A percentile compares a stretch with the other conserved stretches of the same genome.
Evolutionary conservation across 2,888 invertebrate species (phyloP).

Genomic region (Lycia hirtaria): DNA sequence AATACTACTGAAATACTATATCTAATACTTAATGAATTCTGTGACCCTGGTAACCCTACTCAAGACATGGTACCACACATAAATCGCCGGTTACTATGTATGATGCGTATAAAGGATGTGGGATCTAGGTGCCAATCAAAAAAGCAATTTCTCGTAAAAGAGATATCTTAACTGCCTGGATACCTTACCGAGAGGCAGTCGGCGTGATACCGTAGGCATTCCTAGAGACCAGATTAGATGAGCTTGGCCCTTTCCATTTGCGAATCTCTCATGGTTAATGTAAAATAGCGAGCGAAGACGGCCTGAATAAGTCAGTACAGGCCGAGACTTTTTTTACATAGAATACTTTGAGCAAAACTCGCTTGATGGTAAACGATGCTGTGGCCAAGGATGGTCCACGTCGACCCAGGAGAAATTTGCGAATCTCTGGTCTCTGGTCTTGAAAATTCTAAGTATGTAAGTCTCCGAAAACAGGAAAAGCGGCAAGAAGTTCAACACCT

Average conservation of each 20-base stretch:
- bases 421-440: too few species aligned
- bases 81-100: too few species aligned
- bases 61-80: neutral
- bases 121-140: conserved; percentile 18
- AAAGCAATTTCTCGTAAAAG: conserved; percentile 22
- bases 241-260: neutral
- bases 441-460: too few species aligned
- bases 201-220: conserved; percentile 14
- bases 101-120: conserved; percentile 18
- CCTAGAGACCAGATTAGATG: neutral
- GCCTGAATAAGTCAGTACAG: too few species aligned
- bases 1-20: too few species aligned
- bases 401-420: too few species aligned
- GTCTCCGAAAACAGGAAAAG: too few species aligned
- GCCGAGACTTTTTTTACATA: too few species aligned
- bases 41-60: neutral
- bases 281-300: neutral
- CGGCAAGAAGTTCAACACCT: too few species aligned
- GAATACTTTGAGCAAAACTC: too few species aligned
- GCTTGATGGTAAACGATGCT: too few species aligned
- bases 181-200: conserved; percentile 14
- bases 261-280: neutral
- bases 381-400: too few species aligned
- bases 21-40: neutral
- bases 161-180: conserved; percentile 15